Base-by-base conservation (phyloP, 2,888 invertebrate genomes). In the Eupithecia subfuscata region DNA sequence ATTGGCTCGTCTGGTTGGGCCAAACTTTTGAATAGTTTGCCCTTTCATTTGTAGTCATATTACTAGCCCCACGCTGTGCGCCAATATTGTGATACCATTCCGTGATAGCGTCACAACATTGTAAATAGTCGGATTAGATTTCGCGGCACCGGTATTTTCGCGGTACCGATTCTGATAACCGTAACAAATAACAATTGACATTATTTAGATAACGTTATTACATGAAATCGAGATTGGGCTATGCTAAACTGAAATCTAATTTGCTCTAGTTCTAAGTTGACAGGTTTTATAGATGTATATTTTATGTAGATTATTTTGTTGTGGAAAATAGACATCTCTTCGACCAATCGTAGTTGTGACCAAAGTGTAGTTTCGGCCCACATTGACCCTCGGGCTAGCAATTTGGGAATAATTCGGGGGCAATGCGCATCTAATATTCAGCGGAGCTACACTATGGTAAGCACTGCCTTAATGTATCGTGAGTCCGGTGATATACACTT, bases 341-440 rank as follows among this genome's bases (percentile, higher is more conserved):
- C 9, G 16, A 43, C 11, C 40, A 37, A 72, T 75, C 71, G 72
- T 74, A 71, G 67, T 65, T 73, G 70, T 75, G 72, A 64, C 71
- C 77, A 74, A 75, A 75, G 69, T 74, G 74, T 77, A 77, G 72
- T 65, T 73, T 71, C 34, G 52, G 71, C 73, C 76, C 75, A 78
- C 75, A 76, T 79, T 78, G 79, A 73, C 80, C 81, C 75, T 71
- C 67, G 78, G 79, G 76, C 70, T 73, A 71, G 80, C 82, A 84
- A 84, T 82, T 83, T 80, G 81, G 81, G 78, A 84, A 83, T 84
- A 84, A 84, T 83, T 84, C 18, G 0, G 78, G 78, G 79, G 78
- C 82, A 79, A 84, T 79, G 78, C 73, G 76, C 81, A 85, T 86
- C 70, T 78, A 85, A 85, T 86, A 87, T 87, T 86, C 83, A 87